These are phyloP conservation scores for Leptodactylus fuscus DNA, from an alignment of 2,113 vertebrate species.

Conservation along the genomic window DNA sequence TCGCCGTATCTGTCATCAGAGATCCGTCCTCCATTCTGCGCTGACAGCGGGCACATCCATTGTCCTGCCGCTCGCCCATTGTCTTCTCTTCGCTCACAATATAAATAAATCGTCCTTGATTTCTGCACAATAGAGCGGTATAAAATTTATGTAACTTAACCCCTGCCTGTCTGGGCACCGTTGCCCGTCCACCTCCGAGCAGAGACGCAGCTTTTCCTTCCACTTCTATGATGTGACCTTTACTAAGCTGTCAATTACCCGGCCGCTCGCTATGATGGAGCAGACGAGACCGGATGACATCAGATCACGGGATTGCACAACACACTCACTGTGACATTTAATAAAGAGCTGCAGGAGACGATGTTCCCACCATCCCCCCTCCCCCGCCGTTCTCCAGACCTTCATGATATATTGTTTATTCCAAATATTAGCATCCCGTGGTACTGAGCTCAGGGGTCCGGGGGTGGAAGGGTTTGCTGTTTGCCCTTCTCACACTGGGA, in stretches of 20 bases:
- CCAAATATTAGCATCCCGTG: background rate
- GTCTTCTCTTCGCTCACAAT: background rate
- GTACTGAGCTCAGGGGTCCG: background rate
- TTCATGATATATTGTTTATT: background rate
- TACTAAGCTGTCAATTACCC: constrained; percentile 9
- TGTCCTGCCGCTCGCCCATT: background rate
- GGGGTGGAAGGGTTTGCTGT: background rate
- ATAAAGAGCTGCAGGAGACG: background rate
- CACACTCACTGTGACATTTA: background rate
- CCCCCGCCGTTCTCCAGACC: background rate
- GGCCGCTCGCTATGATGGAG: background rate
- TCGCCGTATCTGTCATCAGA: no score
- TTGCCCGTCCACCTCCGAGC: background rate
- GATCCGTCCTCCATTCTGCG: no score
- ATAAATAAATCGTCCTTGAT: background rate
- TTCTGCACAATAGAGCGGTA: background rate
- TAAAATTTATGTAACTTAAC: background rate
- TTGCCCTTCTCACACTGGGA: no score
- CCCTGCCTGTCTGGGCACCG: background rate
- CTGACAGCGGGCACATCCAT: no score
- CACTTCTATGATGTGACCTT: background rate
- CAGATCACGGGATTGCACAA: background rate
- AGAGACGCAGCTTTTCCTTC: background rate
- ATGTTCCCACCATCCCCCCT: background rate
- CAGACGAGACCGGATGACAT: background rate